A percentile compares a stretch with the other conserved stretches of the same genome.
Evolutionary conservation across 2,888 invertebrate genomes (phyloP).

Genomic region (Hetaerina titia): DNA sequence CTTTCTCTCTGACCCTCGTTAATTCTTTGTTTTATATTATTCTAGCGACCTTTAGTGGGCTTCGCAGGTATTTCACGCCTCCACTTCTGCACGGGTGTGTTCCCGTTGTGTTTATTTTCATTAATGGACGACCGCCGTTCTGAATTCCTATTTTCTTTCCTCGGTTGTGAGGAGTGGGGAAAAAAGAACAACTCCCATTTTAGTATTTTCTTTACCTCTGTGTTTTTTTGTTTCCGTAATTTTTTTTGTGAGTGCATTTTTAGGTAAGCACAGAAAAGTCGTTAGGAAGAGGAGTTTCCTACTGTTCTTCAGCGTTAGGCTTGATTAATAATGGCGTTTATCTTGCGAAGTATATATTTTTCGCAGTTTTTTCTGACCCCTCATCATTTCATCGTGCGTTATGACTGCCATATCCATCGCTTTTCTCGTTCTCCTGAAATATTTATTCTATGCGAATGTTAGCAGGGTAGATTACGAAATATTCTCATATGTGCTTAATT

Average conservation of each 20-base stretch:
- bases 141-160: constrained; percentile 18
- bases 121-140: background rate
- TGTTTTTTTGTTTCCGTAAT: background rate
- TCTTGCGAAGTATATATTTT: too few species aligned
- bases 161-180: background rate
- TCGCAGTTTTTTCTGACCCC: too few species aligned
- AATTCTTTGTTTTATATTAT: constrained; percentile 35
- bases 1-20: constrained; percentile 13
- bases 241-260: background rate
- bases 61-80: constrained; percentile 31
- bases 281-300: background rate
- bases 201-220: background rate
- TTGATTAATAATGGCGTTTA: background rate
- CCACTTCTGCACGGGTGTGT: background rate
- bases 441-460: too few species aligned
- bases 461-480: too few species aligned
- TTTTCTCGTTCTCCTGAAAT: too few species aligned
- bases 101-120: constrained; percentile 18
- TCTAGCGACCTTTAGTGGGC: constrained; percentile 22
- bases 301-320: background rate
- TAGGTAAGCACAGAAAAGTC: constrained; percentile 26
- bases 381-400: too few species aligned
- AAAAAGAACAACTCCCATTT: background rate
- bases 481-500: too few species aligned
- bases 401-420: too few species aligned